Percentiles rank a stretch among this genome's conserved stretches.
Evolutionary conservation across 2,797 vertebrate genomes (phyloP).

Genomic region (Amblyopsis hoosieri): DNA sequence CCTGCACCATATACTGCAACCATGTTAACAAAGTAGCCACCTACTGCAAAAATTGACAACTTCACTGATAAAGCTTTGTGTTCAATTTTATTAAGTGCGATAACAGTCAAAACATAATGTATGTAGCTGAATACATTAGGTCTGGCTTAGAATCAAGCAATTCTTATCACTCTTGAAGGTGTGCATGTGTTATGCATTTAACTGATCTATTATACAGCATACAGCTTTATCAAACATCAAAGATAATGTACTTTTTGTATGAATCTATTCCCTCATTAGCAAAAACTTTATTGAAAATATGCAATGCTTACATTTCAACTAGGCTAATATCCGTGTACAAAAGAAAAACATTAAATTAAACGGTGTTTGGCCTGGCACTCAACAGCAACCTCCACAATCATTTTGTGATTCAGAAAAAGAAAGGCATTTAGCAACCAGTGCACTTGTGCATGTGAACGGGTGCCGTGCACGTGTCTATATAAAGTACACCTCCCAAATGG

Average conservation of each 20-base stretch:
- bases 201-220: slow-evolving; percentile 56
- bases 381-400: slow-evolving; percentile 35
- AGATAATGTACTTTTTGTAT: slow-evolving; percentile 58
- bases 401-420: slow-evolving; percentile 27
- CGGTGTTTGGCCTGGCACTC: slow-evolving; percentile 41
- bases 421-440: slow-evolving; percentile 47
- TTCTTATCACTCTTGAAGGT: slow-evolving; percentile 58
- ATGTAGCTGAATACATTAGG: slow-evolving; percentile 51
- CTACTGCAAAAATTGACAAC: slow-evolving; percentile 4
- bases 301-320: slow-evolving; percentile 27
- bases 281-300: slow-evolving; percentile 43
- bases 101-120: slow-evolving; percentile 63
- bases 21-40: neutral
- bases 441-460: slow-evolving; percentile 49
- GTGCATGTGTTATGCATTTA: slow-evolving; percentile 62
- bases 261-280: slow-evolving; percentile 67
- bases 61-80: slow-evolving; percentile 43
- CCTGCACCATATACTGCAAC: slow-evolving; percentile 11
- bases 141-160: slow-evolving; percentile 48
- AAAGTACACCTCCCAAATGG: slow-evolving; percentile 34
- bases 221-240: slow-evolving; percentile 67
- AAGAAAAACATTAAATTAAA: slow-evolving; percentile 45
- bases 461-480: slow-evolving; percentile 33
- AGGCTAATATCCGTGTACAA: slow-evolving; percentile 52
- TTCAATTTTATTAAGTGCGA: slow-evolving; percentile 74